phyloP scores from a whole-genome alignment of 2,113 vertebrate species.

The Onychostruthus taczanowskii region DNA sequence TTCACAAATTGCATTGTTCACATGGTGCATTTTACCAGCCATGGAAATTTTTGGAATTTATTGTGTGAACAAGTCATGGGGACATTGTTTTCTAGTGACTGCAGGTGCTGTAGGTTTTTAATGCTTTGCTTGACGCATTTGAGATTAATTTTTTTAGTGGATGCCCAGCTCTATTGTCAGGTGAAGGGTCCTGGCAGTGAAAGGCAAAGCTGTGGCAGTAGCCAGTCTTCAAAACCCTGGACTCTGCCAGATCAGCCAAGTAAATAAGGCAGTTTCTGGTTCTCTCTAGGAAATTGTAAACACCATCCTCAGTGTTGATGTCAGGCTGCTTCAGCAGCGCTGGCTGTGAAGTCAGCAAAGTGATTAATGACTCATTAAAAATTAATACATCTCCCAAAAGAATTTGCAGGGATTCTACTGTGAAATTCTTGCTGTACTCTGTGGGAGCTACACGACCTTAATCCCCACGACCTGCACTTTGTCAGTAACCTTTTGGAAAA shows the following conservation, averaged over 20 bases:
- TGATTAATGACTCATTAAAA: slow-evolving; percentile 38
- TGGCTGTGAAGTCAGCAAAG: neutral
- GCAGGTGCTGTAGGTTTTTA: neutral
- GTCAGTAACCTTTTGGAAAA: neutral
- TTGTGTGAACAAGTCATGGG: neutral
- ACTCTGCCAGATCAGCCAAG: neutral
- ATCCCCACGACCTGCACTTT: neutral
- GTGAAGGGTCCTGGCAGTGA: neutral
- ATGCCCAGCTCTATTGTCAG: neutral
- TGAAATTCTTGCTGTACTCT: neutral
- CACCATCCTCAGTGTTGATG: neutral
- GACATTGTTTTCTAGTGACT: neutral
- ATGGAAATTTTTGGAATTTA: neutral
- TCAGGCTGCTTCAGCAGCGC: neutral
- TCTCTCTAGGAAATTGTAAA: neutral
- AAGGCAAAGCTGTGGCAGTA: neutral
- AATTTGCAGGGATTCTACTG: neutral
- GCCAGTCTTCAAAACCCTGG: neutral
- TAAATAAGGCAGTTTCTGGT: neutral
- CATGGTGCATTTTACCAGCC: neutral
- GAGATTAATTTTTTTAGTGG: neutral
- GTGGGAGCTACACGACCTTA: neutral
- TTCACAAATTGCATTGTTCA: neutral
- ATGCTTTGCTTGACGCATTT: neutral
- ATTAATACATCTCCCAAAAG: slow-evolving; percentile 3